phyloP scores from a whole-genome alignment of 2,888 invertebrate species.

The Paralinhomoeus sp. region DNA sequence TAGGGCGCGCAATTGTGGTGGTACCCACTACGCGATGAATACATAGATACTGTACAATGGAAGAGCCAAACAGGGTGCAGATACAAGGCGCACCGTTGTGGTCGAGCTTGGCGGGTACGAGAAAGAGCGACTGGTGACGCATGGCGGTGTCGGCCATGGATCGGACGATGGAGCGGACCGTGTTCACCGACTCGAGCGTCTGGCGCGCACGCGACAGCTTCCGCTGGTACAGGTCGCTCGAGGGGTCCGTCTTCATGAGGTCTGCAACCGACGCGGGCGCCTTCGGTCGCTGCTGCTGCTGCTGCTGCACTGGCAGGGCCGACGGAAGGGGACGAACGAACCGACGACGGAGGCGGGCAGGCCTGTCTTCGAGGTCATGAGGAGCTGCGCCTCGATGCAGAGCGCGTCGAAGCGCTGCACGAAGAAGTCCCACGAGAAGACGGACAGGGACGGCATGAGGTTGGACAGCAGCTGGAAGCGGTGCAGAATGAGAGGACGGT shows the following conservation, averaged over 20 bases:
- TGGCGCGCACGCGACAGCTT: slow-evolving; percentile 71
- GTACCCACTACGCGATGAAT: too few relatives aligned
- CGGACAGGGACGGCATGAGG: slow-evolving; percentile 55
- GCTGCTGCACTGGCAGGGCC: too few relatives aligned
- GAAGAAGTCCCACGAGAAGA: slow-evolving; percentile 92
- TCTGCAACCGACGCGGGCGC: slow-evolving; percentile 36
- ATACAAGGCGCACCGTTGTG: too few relatives aligned
- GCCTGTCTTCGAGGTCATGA: slow-evolving; percentile 49
- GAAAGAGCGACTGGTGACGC: slow-evolving; percentile 14
- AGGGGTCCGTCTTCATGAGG: slow-evolving; percentile 61
- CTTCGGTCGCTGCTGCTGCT: too few relatives aligned
- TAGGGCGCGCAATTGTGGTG: too few relatives aligned
- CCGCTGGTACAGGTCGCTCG: slow-evolving; percentile 56
- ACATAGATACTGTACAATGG: too few relatives aligned
- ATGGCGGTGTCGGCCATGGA: slow-evolving; percentile 17
- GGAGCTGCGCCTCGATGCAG: slow-evolving; percentile 82
- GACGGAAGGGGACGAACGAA: too few relatives aligned
- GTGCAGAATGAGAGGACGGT: slow-evolving; percentile 83
- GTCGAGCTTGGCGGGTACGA: too few relatives aligned
- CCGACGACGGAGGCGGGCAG: slow-evolving; percentile 61
- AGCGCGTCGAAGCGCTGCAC: slow-evolving; percentile 80
- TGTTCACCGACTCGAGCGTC: slow-evolving; percentile 47
- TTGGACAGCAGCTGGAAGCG: slow-evolving; percentile 62
- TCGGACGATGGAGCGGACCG: slow-evolving; percentile 34
- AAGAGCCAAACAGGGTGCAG: too few relatives aligned